phyloP scores from a whole-genome alignment of 2,888 invertebrate genomes.

The Melikaiella ostensackeni region DNA sequence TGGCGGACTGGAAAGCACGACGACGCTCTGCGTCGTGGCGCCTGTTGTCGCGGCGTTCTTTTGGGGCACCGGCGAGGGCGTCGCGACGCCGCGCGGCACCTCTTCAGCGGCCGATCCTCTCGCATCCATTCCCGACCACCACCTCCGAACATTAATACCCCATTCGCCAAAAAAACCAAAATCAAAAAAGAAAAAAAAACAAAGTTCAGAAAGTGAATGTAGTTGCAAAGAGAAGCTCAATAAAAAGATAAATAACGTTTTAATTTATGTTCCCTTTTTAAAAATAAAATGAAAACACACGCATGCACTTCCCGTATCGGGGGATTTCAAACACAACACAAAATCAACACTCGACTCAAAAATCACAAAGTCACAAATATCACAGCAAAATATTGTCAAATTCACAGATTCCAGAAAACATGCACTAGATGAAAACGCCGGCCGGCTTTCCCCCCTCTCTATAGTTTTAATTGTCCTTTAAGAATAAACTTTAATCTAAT shows the following conservation, averaged over 20 bases:
- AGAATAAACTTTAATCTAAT: neutral
- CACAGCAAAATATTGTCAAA: slow-evolving; percentile 18
- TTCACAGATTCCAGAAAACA: neutral
- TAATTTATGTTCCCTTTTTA: neutral
- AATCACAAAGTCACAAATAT: slow-evolving; percentile 25
- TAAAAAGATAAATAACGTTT: neutral
- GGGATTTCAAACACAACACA: neutral
- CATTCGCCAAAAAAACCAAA: slow-evolving; percentile 49
- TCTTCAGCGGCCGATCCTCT: slow-evolving; percentile 57
- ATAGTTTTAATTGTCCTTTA: neutral
- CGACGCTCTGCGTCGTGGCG: slow-evolving; percentile 51
- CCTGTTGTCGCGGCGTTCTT: slow-evolving; percentile 43
- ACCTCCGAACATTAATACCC: slow-evolving; percentile 57
- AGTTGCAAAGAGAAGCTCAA: neutral
- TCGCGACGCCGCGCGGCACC: slow-evolving; percentile 66
- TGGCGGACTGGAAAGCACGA: slow-evolving; percentile 47
- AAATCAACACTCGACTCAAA: neutral
- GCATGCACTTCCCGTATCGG: slow-evolving; percentile 14
- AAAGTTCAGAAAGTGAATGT: neutral
- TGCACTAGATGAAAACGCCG: slow-evolving; percentile 39
- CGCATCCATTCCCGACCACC: slow-evolving; percentile 47
- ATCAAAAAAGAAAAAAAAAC: neutral
- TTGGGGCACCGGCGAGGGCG: slow-evolving; percentile 66
- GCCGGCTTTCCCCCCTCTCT: slow-evolving; percentile 44
- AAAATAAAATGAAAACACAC: neutral